Base-by-base conservation (phyloP, 2,888 invertebrate species). In the Aleiodes testaceus region DNA sequence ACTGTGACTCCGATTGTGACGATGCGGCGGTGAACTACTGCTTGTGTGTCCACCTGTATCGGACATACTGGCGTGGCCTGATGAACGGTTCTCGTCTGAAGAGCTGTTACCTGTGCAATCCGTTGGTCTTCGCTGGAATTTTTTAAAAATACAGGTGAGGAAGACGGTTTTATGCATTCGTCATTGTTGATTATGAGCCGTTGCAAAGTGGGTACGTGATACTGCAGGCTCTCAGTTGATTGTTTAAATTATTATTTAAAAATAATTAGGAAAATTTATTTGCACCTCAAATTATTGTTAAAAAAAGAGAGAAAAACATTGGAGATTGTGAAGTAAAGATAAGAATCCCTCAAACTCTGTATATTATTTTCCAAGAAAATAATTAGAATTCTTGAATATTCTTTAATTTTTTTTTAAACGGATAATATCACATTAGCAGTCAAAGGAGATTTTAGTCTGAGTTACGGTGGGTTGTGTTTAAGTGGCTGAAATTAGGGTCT, bases 61-160 rank as follows among this genome's bases (percentile, higher is more conserved):
- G n/a, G 96, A 96, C 96, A 96, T 96, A 80, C 95, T 95, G 6
- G 96, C 96, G 87, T 96, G 96, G 0, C 96, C 96, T 0, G 96
- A 96, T n/a, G 96, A 96, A 44, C 96, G 90, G 87, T 95, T 95
- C 88, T 96, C 96, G 82, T 96, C 95, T 2, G 95, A 96, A 18
- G 95, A 95, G 87, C 95, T 95, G 88, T 93, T 93, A 83, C 93
- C 93, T 74, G 93, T 93, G 73, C 92, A 92, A 71, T 92, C 92
- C 61, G 89, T 91, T 70, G 91, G 90, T 87, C 88, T 87, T 77
- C 88, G 88, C 85, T 89, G 85, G 1, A 78, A 66, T 45, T 64
- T 45, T 26, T 53, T 22, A 42, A 30, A 30, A 49, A 79, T 65
- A 22, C 4, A 26, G 26, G 26, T n/a, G 26, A 26, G 26, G 26